Conservation (phyloP, 2,113 vertebrate genomes). For the Nothoprocta perdicaria region DNA sequence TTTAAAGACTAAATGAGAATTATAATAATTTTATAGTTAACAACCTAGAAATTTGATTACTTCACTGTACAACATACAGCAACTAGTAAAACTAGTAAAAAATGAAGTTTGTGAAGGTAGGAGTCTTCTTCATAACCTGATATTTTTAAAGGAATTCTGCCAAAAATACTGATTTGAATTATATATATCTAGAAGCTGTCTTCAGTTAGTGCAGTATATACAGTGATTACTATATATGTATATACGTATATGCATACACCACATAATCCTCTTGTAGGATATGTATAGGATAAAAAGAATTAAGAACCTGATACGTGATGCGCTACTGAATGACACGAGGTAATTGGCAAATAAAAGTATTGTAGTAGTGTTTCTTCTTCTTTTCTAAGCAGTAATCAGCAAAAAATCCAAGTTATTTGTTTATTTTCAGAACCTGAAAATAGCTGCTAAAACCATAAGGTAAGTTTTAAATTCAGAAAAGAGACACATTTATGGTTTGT, state of each 20-base stretch:
- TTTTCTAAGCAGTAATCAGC: too few relatives aligned
- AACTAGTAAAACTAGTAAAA: not conserved
- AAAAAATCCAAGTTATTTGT: too few relatives aligned
- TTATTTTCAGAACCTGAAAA: too few relatives aligned
- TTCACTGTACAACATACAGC: not conserved
- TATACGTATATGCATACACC: not conserved
- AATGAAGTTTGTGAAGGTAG: not conserved
- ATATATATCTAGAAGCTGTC: not conserved
- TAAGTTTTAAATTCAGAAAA: too few relatives aligned
- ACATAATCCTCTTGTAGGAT: not conserved
- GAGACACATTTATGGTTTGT: too few relatives aligned
- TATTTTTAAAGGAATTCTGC: not conserved
- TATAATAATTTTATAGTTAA: not conserved
- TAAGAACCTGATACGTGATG: not conserved
- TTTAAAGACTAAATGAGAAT: not conserved
- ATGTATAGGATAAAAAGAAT: not conserved
- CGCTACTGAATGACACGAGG: not conserved
- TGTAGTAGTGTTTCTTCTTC: too few relatives aligned
- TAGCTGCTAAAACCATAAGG: too few relatives aligned
- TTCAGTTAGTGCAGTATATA: not conserved
- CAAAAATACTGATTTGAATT: not conserved
- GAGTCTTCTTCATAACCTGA: not conserved
- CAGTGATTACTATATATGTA: not conserved
- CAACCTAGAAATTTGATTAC: not conserved
- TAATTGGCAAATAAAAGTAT: not conserved